phyloP scores from a whole-genome alignment of 2,888 invertebrate genomes.

The Peribatodes rhomboidaria region DNA sequence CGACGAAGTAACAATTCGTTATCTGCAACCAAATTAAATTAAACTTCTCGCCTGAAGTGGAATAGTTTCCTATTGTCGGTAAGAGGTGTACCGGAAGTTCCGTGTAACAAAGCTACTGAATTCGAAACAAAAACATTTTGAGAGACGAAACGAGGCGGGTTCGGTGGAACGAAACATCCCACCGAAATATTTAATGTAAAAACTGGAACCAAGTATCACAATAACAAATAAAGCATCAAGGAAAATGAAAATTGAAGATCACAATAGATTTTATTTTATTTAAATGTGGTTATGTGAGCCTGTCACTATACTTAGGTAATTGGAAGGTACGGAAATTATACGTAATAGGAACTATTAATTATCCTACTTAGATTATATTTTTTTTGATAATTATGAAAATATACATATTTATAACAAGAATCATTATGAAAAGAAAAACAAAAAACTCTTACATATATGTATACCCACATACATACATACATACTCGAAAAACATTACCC shows the following conservation, averaged over 20 bases:
- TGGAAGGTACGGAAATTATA: too few species aligned
- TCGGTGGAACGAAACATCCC: not conserved
- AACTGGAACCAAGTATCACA: not conserved
- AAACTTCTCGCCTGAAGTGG: constrained; percentile 6
- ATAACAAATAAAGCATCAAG: not conserved
- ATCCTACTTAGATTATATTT: too few species aligned
- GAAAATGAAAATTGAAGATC: not conserved
- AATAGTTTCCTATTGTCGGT: constrained; percentile 23
- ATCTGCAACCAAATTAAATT: constrained; percentile 24
- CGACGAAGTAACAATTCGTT: not conserved
- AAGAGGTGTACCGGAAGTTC: constrained; percentile 14
- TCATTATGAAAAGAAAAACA: too few species aligned
- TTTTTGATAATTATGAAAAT: too few species aligned
- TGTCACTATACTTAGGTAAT: too few species aligned
- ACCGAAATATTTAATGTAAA: not conserved
- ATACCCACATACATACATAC: too few species aligned
- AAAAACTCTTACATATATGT: too few species aligned
- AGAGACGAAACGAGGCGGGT: constrained; percentile 1
- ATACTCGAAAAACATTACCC: too few species aligned
- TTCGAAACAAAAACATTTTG: constrained; percentile 15
- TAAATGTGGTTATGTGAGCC: too few species aligned
- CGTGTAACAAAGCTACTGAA: constrained; percentile 11
- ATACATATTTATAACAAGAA: too few species aligned
- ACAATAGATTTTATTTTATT: not conserved
- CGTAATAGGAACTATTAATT: too few species aligned